Percentiles rank a stretch among this genome's conserved stretches.
Evolutionary conservation across 30 jellyfish, hydroid and myxozoan species (phyloP).

Genomic region (Chironex yamaguchii): DNA sequence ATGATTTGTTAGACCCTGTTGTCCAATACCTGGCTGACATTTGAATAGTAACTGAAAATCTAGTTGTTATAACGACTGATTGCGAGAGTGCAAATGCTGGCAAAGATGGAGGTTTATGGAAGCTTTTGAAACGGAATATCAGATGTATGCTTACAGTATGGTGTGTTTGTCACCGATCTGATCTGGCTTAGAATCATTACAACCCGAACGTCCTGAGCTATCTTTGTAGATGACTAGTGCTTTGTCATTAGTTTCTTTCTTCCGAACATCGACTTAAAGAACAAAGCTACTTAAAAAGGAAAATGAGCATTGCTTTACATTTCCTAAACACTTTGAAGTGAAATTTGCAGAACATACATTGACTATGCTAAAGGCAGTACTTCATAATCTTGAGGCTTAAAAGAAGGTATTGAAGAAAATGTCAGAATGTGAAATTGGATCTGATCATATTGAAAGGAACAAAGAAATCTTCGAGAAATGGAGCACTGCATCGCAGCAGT

Average conservation of each 20-base stretch:
- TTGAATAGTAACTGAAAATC: not conserved
- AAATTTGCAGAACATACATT: constrained; percentile 54
- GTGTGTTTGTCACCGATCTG: constrained; percentile 69
- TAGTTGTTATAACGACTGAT: constrained; percentile 45
- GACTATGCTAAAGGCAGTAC: constrained; percentile 14
- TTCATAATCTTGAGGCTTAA: too few species aligned
- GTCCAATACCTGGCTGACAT: constrained; percentile 19
- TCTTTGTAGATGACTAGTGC: constrained; percentile 51
- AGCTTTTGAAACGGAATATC: constrained; percentile 10
- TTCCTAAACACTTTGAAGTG: constrained; percentile 64
- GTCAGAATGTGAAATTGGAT: constrained; percentile 20
- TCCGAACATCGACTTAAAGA: constrained; percentile 54
- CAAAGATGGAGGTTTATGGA: constrained; percentile 44
- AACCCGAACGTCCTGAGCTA: constrained; percentile 37
- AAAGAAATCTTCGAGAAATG: constrained; percentile 43
- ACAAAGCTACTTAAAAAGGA: constrained; percentile 48
- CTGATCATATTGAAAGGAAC: constrained; percentile 28
- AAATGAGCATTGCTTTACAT: too few species aligned
- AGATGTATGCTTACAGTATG: constrained; percentile 54
- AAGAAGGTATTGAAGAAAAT: constrained; percentile 18
- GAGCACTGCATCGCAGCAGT: constrained; percentile 37
- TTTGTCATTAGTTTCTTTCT: constrained; percentile 31
- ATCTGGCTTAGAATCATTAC: constrained; percentile 64
- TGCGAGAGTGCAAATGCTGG: constrained; percentile 62
- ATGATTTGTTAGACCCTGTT: constrained; percentile 25